Percentiles rank a stretch among this genome's conserved stretches.
Conservation (phyloP, 2,113 vertebrate genomes). For the Microtus montanus region DNA sequence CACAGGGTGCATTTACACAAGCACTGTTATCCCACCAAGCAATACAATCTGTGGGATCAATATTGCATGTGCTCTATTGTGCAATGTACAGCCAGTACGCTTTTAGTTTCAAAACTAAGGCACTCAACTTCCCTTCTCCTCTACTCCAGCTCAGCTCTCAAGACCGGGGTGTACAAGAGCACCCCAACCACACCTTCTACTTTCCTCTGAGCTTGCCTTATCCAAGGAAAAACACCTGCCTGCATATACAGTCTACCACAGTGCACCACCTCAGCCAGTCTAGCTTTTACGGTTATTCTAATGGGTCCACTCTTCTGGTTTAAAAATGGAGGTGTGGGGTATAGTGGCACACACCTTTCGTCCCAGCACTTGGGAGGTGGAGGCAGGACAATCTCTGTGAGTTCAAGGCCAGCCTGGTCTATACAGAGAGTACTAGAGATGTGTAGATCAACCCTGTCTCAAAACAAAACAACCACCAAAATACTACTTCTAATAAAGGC, state of each 20-base stretch:
- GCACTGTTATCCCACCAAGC: background rate
- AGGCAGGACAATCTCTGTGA: background rate
- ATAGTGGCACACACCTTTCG: background rate
- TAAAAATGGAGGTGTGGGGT: background rate
- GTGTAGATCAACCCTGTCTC: background rate
- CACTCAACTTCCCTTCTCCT: background rate
- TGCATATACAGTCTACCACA: background rate
- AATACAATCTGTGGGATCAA: background rate
- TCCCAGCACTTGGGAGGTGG: background rate
- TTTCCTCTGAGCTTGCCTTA: background rate
- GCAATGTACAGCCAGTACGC: background rate
- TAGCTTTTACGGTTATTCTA: background rate
- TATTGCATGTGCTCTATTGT: background rate
- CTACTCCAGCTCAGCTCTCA: background rate
- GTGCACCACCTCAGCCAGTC: background rate
- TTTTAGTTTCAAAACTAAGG: background rate
- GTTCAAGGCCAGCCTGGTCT: background rate
- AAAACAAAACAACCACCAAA: background rate
- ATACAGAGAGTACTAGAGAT: background rate
- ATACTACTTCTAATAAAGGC: background rate
- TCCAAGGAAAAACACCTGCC: too few relatives aligned
- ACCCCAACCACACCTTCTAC: background rate
- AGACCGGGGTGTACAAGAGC: fast-evolving
- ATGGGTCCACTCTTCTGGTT: background rate
- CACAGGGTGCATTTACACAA: background rate